phyloP scores from a whole-genome alignment of 2,797 vertebrate genomes.

The Thripadectes ignobilis region DNA sequence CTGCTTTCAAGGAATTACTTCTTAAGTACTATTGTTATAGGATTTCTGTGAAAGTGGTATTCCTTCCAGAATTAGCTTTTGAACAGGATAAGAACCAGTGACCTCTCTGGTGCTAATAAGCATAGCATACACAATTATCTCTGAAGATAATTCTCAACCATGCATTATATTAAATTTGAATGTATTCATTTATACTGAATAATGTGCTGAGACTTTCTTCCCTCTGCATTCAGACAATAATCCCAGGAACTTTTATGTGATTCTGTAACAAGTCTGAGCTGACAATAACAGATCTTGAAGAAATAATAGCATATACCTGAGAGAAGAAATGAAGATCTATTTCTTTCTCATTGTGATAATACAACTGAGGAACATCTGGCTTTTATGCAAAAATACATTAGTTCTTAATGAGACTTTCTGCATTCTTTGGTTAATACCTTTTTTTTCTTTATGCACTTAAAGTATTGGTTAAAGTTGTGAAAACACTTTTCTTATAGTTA shows the following conservation, averaged over 20 bases:
- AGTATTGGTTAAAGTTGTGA: not conserved
- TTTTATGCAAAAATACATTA: not conserved
- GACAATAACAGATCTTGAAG: not conserved
- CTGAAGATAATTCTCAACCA: not conserved
- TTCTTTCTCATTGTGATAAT: not conserved
- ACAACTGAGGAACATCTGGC: not conserved
- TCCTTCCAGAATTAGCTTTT: slow-evolving; percentile 13
- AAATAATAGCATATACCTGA: not conserved
- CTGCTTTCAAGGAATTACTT: slow-evolving; percentile 3
- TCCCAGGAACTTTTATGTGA: not conserved
- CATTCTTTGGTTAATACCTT: not conserved
- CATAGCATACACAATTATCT: not conserved
- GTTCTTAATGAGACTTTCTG: not conserved
- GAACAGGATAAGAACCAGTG: not conserved
- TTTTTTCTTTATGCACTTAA: not conserved
- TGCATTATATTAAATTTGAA: slow-evolving; percentile 23
- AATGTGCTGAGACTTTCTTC: not conserved
- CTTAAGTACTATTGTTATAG: not conserved
- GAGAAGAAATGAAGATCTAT: not conserved
- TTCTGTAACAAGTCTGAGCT: not conserved
- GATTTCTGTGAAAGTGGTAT: not conserved
- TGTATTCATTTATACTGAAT: not conserved
- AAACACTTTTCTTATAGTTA: not conserved
- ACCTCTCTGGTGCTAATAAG: not conserved
- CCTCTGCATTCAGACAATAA: not conserved